phyloP scores from a whole-genome alignment of 1,140 invertebrate genomes.

The Ceratina calcarata region DNA sequence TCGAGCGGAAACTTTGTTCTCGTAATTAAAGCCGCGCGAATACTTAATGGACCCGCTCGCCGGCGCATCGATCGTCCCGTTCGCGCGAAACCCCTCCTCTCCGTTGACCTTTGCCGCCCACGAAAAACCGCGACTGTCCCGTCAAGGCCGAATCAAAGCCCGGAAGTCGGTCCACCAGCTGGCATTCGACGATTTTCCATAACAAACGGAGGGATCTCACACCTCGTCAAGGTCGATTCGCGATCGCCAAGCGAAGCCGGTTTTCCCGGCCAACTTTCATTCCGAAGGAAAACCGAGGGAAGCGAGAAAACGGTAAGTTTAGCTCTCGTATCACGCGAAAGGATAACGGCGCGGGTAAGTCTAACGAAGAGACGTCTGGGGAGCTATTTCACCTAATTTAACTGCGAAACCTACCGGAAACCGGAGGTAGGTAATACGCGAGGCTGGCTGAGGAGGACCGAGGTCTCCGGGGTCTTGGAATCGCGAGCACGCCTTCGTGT shows the following conservation, averaged over 20 bases:
- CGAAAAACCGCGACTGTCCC: not conserved
- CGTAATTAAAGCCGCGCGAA: constrained; percentile 80
- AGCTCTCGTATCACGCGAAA: constrained; percentile 59
- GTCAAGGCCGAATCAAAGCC: not conserved
- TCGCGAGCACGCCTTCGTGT: constrained; percentile 11
- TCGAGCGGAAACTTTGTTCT: constrained; percentile 78
- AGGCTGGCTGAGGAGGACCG: constrained; percentile 4
- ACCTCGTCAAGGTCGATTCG: too few relatives aligned
- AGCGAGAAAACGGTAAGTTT: constrained; percentile 40
- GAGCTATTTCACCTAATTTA: constrained; percentile 73
- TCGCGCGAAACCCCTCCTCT: not conserved
- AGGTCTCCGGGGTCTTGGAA: constrained; percentile 8
- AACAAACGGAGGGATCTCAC: not conserved
- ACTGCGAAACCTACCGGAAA: constrained; percentile 50
- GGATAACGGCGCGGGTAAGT: constrained; percentile 63
- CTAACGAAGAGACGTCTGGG: constrained; percentile 74
- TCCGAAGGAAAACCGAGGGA: too few relatives aligned
- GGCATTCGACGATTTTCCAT: not conserved
- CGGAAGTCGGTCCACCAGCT: not conserved
- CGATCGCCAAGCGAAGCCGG: too few relatives aligned
- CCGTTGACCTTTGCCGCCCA: not conserved
- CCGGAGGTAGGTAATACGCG: not conserved
- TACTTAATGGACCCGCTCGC: constrained; percentile 75
- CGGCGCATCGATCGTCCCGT: constrained; percentile 51
- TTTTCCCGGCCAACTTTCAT: too few relatives aligned